phyloP scores from a whole-genome alignment of 2,888 invertebrate genomes.

The Agapostemon virescens region DNA sequence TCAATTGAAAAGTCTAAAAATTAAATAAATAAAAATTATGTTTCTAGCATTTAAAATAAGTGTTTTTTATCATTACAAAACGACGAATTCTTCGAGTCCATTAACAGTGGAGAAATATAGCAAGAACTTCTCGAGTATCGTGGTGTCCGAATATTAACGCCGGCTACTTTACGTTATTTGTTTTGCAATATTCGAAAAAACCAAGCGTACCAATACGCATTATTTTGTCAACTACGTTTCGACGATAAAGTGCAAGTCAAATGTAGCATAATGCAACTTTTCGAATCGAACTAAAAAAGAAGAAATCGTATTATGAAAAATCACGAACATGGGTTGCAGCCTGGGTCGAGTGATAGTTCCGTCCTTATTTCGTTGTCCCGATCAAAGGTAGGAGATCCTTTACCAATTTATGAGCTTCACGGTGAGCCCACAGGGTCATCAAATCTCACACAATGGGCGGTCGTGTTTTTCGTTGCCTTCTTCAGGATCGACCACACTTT shows the following conservation, averaged over 20 bases:
- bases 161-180: no score
- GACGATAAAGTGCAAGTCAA: background rate
- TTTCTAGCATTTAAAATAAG: no score
- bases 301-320: constrained; percentile 4
- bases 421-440: constrained; percentile 53
- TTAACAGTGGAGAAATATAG: no score
- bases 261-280: background rate
- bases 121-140: no score
- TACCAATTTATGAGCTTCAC: constrained; percentile 63
- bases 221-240: background rate
- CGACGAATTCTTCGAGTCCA: no score
- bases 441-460: constrained; percentile 63
- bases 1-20: no score
- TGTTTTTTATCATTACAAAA: no score
- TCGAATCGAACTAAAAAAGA: background rate
- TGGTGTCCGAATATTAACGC: no score
- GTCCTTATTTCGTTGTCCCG: constrained; percentile 35
- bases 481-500: constrained; percentile 62
- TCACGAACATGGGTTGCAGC: constrained; percentile 3
- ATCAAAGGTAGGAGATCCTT: constrained; percentile 62
- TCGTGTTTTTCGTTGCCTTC: constrained; percentile 69
- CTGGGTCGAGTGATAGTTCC: constrained; percentile 23
- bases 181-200: background rate
- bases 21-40: no score
- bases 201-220: background rate